Percentiles rank a stretch among this genome's conserved stretches.
Evolutionary conservation across 2,797 vertebrate species (phyloP).

Genomic region (Hippocampus kuda): DNA sequence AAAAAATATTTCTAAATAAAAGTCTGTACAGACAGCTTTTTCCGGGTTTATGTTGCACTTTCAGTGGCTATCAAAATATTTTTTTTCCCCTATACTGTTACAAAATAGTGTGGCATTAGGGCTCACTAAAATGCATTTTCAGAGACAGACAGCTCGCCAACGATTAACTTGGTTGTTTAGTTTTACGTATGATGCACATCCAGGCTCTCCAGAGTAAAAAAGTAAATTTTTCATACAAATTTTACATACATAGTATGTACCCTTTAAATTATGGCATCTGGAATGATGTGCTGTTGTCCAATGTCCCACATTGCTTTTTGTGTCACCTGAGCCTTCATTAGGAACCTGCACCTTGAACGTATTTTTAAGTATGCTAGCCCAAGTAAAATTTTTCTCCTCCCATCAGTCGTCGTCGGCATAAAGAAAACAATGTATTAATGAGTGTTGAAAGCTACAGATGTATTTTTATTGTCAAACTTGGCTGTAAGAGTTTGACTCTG

Average conservation of each 20-base stretch:
- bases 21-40: conserved; percentile 17
- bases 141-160: not conserved
- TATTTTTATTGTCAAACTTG: not conserved
- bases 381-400: not conserved
- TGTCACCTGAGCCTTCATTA: not conserved
- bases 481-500: too few relatives aligned
- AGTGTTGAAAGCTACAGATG: not conserved
- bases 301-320: not conserved
- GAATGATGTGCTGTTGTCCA: not conserved
- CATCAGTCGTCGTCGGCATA: too few relatives aligned
- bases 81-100: not conserved
- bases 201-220: too few relatives aligned
- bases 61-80: not conserved
- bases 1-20: conserved; percentile 64
- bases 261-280: not conserved
- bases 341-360: not conserved
- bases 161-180: not conserved
- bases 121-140: not conserved
- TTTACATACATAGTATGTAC: not conserved
- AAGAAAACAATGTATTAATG: not conserved
- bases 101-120: not conserved
- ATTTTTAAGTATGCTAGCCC: not conserved
- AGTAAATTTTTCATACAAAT: too few relatives aligned
- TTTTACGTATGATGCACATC: too few relatives aligned
- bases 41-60: not conserved